phyloP scores from a whole-genome alignment of 2,797 vertebrate species.

The Propithecus deckenii region DNA sequence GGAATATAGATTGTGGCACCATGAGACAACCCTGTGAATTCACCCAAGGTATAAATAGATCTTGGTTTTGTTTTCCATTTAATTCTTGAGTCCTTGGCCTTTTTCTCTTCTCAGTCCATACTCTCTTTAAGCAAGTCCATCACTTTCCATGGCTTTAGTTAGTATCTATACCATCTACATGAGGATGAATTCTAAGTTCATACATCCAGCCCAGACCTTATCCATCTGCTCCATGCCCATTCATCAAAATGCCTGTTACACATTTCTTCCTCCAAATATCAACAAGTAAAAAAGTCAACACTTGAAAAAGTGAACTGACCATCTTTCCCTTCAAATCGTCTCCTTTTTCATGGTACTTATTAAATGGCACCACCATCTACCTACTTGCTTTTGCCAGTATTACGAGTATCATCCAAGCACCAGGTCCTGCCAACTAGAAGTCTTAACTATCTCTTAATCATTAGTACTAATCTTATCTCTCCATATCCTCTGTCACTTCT shows the following conservation, averaged over 20 bases:
- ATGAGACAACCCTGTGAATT: neutral
- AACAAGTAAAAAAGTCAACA: neutral
- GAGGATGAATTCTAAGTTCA: neutral
- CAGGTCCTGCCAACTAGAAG: neutral
- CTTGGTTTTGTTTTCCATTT: neutral
- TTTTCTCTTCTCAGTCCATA: neutral
- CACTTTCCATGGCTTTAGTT: neutral
- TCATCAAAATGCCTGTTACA: neutral
- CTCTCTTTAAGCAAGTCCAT: neutral
- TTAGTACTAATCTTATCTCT: neutral
- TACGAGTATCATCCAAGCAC: neutral
- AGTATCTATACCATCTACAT: neutral
- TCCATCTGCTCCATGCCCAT: neutral
- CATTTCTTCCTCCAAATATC: neutral
- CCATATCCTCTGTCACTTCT: neutral
- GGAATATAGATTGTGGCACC: neutral
- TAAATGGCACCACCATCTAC: neutral
- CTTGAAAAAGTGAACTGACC: neutral
- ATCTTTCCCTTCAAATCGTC: neutral
- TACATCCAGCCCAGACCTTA: neutral
- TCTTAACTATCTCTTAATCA: neutral
- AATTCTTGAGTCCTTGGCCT: neutral
- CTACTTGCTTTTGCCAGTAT: neutral
- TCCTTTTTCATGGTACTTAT: neutral
- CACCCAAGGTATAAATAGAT: neutral